Evolutionary conservation across 2,888 invertebrate genomes (phyloP).

Genomic region (Mongoloraphidia duomilia): DNA sequence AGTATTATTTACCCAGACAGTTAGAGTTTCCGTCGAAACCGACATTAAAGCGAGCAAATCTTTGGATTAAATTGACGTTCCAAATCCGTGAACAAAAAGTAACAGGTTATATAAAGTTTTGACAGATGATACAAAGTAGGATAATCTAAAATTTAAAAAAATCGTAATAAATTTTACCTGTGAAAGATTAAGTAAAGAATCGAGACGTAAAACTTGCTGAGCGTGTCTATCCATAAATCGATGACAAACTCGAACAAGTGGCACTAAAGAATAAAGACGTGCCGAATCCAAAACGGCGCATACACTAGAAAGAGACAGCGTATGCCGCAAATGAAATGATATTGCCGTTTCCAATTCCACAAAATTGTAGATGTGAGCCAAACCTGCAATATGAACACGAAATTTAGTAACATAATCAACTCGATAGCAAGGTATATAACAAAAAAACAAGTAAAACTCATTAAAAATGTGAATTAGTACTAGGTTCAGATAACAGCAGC

Average conservation of each 20-base stretch:
- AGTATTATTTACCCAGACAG: too few relatives aligned
- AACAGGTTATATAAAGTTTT: background rate
- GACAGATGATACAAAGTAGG: background rate
- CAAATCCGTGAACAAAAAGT: background rate
- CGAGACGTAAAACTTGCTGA: slow-evolving; percentile 64
- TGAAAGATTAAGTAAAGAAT: slow-evolving; percentile 71
- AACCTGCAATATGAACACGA: slow-evolving; percentile 31
- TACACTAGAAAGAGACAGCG: slow-evolving; percentile 76
- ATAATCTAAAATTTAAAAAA: background rate
- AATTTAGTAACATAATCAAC: too few relatives aligned
- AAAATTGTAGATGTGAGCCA: slow-evolving; percentile 95
- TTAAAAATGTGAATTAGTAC: too few relatives aligned
- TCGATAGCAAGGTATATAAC: too few relatives aligned
- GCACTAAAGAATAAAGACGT: slow-evolving; percentile 51
- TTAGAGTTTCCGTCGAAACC: too few relatives aligned
- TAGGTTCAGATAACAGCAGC: too few relatives aligned
- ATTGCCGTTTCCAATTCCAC: slow-evolving; percentile 80
- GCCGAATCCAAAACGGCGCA: slow-evolving; percentile 93
- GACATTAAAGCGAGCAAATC: too few relatives aligned
- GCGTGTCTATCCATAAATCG: slow-evolving; percentile 87
- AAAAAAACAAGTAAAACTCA: too few relatives aligned
- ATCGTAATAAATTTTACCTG: slow-evolving; percentile 40
- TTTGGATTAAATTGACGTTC: background rate
- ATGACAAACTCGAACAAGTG: slow-evolving; percentile 65
- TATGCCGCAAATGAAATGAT: slow-evolving; percentile 82